These are phyloP conservation scores for Drosophila funebris DNA, from an alignment of 1,140 invertebrate genomes.

Conservation along the genomic window DNA sequence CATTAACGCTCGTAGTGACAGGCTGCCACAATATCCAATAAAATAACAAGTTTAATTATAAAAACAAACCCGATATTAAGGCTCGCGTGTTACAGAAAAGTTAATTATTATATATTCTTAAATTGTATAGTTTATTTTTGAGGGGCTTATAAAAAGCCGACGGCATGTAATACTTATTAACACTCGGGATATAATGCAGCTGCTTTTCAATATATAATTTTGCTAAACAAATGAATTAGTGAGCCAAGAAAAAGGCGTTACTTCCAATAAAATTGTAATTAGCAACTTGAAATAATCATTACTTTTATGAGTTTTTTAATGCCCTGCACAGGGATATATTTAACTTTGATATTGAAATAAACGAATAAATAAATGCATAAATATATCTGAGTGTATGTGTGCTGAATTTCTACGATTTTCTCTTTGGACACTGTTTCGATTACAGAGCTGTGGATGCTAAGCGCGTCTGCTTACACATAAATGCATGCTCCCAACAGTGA, in stretches of 20 bases:
- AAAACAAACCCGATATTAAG: neutral
- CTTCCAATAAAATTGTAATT: constrained; percentile 41
- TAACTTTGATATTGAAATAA: too few relatives aligned
- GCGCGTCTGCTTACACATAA: too few relatives aligned
- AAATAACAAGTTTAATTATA: neutral
- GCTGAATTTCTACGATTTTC: too few relatives aligned
- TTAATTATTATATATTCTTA: constrained; percentile 1
- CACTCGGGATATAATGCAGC: constrained; percentile 6
- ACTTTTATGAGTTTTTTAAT: too few relatives aligned
- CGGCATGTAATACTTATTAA: constrained; percentile 29
- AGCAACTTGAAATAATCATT: neutral
- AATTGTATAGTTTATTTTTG: constrained; percentile 32
- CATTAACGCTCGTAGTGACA: too few relatives aligned
- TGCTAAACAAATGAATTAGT: constrained; percentile 43
- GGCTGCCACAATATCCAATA: neutral
- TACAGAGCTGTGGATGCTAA: too few relatives aligned
- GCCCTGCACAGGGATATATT: too few relatives aligned
- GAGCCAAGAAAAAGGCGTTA: constrained; percentile 11
- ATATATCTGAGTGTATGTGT: too few relatives aligned
- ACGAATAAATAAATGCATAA: neutral
- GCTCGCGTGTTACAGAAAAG: constrained; percentile 12
- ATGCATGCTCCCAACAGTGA: too few relatives aligned
- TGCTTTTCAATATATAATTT: constrained; percentile 29
- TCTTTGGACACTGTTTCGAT: too few relatives aligned
- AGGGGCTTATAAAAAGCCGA: constrained; percentile 17